Evolutionary conservation across 1,140 invertebrate genomes (phyloP), one percentile per base, ranked within the genome.

Genomic region (Acromyrmex echinatior): DNA sequence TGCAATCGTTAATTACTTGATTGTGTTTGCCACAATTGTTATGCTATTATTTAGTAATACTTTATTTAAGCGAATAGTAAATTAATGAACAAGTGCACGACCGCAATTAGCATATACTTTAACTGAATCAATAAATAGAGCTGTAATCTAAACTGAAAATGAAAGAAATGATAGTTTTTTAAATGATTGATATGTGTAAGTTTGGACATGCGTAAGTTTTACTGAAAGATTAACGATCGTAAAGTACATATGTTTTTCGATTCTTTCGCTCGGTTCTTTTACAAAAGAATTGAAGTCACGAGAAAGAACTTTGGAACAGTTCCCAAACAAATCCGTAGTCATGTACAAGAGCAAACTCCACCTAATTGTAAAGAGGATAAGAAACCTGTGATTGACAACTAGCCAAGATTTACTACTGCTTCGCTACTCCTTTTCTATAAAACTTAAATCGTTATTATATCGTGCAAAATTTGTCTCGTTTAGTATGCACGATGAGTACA

Each of bases 371-470:
- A 74, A 74, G 18, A 10, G 70, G 25, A 51, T 53, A 51, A 74
- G 80, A 63, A 84, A 74, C 18, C 35, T 82, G 68, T 31, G 21
- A 35, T 74, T 74, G 80, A 84, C 70, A 60, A 71, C 14, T 45
- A 28, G 80, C 70, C 70, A 76, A 49, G 70, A 84, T 84, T 84
- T 84, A 81, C 35, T 49, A 49, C 0, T 56, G 21, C 66, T 81
- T 45, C 51, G 45, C n/a, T 73, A 31, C 7, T 10, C 45, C 28
- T 35, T 82, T 62, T 28, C 68, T 62, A 18, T 12, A 14, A 56
- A 63, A 82, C 56, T 62, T 51, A 74, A 76, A 31, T 58, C 45
- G 39, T 45, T 84, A 76, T 84, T 84, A 63, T 76, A 62, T 49
- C 7, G 7, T 25, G 25, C 2, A 10, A 53, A 39, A 58, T 73